A percentile compares a stretch with the other conserved stretches of the same genome.
Evolutionary conservation across 2,888 invertebrate species (phyloP).

Genomic region (Ophion ventricosus): DNA sequence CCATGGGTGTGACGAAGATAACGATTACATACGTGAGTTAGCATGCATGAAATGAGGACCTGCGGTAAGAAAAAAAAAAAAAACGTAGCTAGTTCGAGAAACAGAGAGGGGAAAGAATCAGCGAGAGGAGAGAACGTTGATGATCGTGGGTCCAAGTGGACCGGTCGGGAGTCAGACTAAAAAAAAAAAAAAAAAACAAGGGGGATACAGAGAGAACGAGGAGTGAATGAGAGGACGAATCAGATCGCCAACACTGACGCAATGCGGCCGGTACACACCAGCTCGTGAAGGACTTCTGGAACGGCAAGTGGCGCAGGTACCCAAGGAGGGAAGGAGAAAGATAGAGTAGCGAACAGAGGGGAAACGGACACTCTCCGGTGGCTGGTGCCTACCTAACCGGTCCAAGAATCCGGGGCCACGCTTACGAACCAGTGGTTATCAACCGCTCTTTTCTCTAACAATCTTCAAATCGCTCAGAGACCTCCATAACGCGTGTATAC

Average conservation of each 20-base stretch:
- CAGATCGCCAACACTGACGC: constrained; percentile 57
- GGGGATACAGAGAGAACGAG: constrained; percentile 13
- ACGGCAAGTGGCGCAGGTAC: constrained; percentile 48
- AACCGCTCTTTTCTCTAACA: constrained; percentile 68
- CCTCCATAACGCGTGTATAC: constrained; percentile 17
- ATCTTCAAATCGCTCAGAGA: constrained; percentile 2
- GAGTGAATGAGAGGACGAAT: constrained; percentile 49
- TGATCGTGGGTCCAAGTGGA: constrained; percentile 52
- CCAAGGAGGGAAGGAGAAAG: constrained; percentile 52
- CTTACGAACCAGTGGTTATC: constrained; percentile 80
- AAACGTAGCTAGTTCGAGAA: constrained; percentile 54
- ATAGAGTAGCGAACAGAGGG: constrained; percentile 64
- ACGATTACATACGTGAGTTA: constrained; percentile 46
- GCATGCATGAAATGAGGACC: constrained; percentile 37
- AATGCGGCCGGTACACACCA: constrained; percentile 50
- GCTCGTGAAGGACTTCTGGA: constrained; percentile 44
- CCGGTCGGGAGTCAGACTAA: constrained; percentile 31
- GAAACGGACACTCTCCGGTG: constrained; percentile 74
- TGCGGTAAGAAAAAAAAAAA: constrained; percentile 46
- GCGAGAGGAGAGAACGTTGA: constrained; percentile 50
- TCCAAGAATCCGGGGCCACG: constrained; percentile 82
- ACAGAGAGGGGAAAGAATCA: constrained; percentile 31
- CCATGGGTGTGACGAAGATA: constrained; percentile 47
- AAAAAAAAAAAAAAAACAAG: too few relatives aligned
- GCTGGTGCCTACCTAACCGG: constrained; percentile 78